Base-by-base conservation (phyloP, 2,888 invertebrate genomes). In the Brachyptera risi region DNA sequence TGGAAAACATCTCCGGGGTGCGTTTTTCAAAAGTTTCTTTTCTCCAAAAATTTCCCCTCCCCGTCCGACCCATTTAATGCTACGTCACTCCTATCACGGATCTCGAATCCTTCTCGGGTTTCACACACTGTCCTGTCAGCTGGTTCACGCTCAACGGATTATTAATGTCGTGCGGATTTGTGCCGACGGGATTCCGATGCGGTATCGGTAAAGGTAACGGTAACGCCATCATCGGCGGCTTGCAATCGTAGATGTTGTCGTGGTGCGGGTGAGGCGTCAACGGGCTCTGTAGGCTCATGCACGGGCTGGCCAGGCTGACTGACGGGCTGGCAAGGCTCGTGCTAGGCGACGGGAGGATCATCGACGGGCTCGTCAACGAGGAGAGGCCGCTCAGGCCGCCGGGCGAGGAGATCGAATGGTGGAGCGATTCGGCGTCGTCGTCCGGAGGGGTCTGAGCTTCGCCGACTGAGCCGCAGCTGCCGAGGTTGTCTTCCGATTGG, bases 81-180 rank as follows among this genome's bases (percentile, higher is more conserved):
- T 76, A 76, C 75, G 76, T 76, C 69, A 76, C 76, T 70, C 75
- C 76, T 69, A 76, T 76, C 67, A 75, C 75, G 65, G 76, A 71
- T 42, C 66, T 60, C 27, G 62, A 59, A 50, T 65, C 65, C 37
- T 65, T 60, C 50, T 76, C 76, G 68, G 73, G 74, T 68, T 76
- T 76, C 69, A 75, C 75, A 71, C 76, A 77, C 74, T 88, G 87
- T 68, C 90, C 90, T 64, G 92, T 92, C 68, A 94, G 79, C 77
- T 93, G 92, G 71, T 92, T 92, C 62, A 94, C 92, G 75, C 91
- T 92, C 44, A 94, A 80, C 61, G 94, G 94, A 80, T 94, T 93
- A 79, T 94, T 94, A 67, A 90, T 87, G 78, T 94, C 93, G 69
- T 92, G 87, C 42, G 93, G 93, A 78, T 93, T 93, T 50, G 92